Evolutionary conservation across 2,888 invertebrate genomes (phyloP).

Genomic region (Diloba caeruleocephala): DNA sequence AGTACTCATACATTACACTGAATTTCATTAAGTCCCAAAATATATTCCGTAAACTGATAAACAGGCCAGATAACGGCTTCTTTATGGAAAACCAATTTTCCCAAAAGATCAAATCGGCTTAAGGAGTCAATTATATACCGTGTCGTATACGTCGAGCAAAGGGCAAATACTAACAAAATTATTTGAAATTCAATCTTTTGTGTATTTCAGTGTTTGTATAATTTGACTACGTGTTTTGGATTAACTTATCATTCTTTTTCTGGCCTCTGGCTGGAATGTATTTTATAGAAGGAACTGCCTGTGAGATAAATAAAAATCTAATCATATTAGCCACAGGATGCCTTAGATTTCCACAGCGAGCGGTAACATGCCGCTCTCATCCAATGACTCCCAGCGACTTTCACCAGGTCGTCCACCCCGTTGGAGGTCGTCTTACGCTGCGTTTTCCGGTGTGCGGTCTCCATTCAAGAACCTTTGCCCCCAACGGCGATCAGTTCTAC

Average conservation of each 20-base stretch:
- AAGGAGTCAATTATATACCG: slow-evolving; percentile 39
- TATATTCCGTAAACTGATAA: slow-evolving; percentile 44
- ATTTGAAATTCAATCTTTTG: slow-evolving; percentile 33
- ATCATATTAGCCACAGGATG: too few species aligned
- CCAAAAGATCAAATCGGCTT: slow-evolving; percentile 47
- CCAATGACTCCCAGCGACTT: too few species aligned
- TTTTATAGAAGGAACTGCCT: not conserved
- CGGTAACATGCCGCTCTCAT: too few species aligned
- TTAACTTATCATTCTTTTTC: not conserved
- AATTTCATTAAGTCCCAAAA: slow-evolving; percentile 31
- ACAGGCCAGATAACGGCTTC: slow-evolving; percentile 39
- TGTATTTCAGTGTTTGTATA: slow-evolving; percentile 21
- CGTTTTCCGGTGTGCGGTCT: too few species aligned
- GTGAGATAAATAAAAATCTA: too few species aligned
- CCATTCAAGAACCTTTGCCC: too few species aligned
- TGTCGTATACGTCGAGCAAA: slow-evolving; percentile 13
- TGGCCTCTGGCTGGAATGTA: not conserved
- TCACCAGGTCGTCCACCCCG: too few species aligned
- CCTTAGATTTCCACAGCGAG: too few species aligned
- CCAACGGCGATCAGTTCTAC: too few species aligned
- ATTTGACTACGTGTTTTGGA: slow-evolving; percentile 7
- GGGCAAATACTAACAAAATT: slow-evolving; percentile 31
- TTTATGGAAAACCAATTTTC: slow-evolving; percentile 53
- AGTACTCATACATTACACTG: slow-evolving; percentile 27
- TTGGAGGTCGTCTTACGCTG: too few species aligned